Conservation (phyloP, 2,797 vertebrate species). For the Acridotheres tristis region DNA sequence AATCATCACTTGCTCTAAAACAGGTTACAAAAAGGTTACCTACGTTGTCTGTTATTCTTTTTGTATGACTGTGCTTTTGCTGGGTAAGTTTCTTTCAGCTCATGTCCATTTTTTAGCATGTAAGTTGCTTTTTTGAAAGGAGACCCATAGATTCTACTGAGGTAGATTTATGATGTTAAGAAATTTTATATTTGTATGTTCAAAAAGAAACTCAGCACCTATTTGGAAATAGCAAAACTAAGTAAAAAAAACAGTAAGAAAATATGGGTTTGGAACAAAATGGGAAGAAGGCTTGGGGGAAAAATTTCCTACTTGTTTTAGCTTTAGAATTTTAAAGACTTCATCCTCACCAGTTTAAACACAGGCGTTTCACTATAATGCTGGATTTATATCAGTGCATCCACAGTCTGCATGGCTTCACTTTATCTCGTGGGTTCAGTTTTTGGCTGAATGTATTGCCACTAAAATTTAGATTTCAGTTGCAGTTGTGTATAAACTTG, state of each 20-base stretch:
- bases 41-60: slow-evolving; percentile 31
- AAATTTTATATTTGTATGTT: not conserved
- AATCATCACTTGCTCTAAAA: slow-evolving; percentile 58
- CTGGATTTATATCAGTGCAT: not conserved
- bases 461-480: slow-evolving; percentile 9
- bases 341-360: not conserved
- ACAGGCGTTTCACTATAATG: not conserved
- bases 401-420: not conserved
- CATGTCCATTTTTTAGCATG: not conserved
- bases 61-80: not conserved
- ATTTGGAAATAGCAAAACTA: not conserved
- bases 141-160: not conserved
- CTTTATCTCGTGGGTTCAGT: not conserved
- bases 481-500: not conserved
- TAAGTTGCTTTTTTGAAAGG: not conserved
- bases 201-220: not conserved
- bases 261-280: not conserved
- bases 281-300: not conserved
- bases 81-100: not conserved
- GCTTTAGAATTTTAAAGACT: not conserved
- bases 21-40: slow-evolving; percentile 38
- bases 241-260: not conserved
- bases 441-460: not conserved
- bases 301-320: not conserved
- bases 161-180: not conserved